Evolutionary conservation across 2,888 invertebrate genomes (phyloP), one percentile per base, ranked within the genome.

Genomic region (Alviniconcha strummeri): DNA sequence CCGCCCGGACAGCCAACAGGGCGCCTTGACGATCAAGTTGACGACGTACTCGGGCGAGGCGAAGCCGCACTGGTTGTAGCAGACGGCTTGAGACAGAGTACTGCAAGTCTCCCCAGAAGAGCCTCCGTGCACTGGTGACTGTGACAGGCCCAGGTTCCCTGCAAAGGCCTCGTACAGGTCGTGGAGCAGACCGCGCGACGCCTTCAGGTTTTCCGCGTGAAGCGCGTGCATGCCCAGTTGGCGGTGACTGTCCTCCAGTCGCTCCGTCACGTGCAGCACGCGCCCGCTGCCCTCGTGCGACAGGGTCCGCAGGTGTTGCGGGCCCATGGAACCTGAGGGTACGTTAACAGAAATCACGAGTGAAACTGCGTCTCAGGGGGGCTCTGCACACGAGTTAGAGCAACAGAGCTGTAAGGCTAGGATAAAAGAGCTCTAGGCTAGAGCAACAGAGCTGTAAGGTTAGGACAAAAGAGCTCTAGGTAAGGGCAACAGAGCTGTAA

Each of bases 41-140:
- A 87, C 84, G 8, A 88, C 60, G 74, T 86, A 87, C 64, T 87
- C 84, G 0, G 88, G 87, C 17, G 72, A 71, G n/a, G 84, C 85
- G 79, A 88, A 86, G 17, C 87, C 87, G 9, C 83, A 83, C 60
- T 87, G 87, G 72, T 84, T 87, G 84, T 80, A 87, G 54, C 84
- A 84, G 36, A 82, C 36, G 8, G 8, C 11, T 76, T 82, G 56
- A 54, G 75, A 67, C 56, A 80, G 4, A 19, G 78, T 52, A 52
- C 15, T 17, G 57, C 57, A 6, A 11, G 19, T n/a, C 7, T 15
- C 2, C 7, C 13, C 64, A 11, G 57, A 15, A 11, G 11, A 15
- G 6, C 7, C 52, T 5, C 36, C 54, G 36, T 81, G n/a, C 8
- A 17, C 5, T 7, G 36, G 19, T 72, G 36, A 36, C 13, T 9